These are phyloP conservation scores for Oostethus manadensis DNA, from an alignment of 2,113 vertebrate genomes.

Conservation along the genomic window DNA sequence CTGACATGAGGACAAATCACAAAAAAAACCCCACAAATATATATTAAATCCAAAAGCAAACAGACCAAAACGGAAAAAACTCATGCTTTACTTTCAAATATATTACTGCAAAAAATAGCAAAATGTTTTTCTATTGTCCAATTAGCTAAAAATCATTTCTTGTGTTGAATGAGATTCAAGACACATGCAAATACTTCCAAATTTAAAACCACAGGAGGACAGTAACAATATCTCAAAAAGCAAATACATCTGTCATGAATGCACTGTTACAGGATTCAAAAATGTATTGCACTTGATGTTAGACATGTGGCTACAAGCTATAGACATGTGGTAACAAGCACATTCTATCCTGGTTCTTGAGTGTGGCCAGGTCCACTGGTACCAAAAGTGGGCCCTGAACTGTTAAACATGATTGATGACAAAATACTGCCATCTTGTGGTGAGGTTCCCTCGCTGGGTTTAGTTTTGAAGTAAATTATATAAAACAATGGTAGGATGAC, in stretches of 20 bases:
- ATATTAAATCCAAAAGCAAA: not conserved
- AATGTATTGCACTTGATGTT: slow-evolving; percentile 15
- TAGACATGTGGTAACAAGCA: not conserved
- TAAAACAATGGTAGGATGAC: slow-evolving; percentile 89
- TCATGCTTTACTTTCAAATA: not conserved
- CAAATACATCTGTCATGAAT: slow-evolving; percentile 2
- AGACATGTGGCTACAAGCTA: slow-evolving; percentile 8
- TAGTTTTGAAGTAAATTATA: slow-evolving; percentile 87
- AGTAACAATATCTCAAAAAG: not conserved
- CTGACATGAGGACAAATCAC: slow-evolving; percentile 5
- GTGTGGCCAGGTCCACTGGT: not conserved
- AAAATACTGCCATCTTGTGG: slow-evolving; percentile 9
- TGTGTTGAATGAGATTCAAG: not conserved
- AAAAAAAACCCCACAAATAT: slow-evolving; percentile 24
- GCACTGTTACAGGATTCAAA: not conserved
- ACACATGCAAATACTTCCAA: not conserved
- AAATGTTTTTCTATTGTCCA: too few relatives aligned
- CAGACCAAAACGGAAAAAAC: slow-evolving; percentile 7
- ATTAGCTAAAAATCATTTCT: not conserved
- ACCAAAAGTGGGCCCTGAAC: slow-evolving; percentile 9
- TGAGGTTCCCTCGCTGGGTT: slow-evolving; percentile 49
- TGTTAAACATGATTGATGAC: slow-evolving; percentile 21
- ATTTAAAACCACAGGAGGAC: not conserved
- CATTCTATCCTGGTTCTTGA: slow-evolving; percentile 8
- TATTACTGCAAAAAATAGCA: not conserved